Evolutionary conservation across 2,113 vertebrate genomes (phyloP).

Genomic region (Bos taurus): DNA sequence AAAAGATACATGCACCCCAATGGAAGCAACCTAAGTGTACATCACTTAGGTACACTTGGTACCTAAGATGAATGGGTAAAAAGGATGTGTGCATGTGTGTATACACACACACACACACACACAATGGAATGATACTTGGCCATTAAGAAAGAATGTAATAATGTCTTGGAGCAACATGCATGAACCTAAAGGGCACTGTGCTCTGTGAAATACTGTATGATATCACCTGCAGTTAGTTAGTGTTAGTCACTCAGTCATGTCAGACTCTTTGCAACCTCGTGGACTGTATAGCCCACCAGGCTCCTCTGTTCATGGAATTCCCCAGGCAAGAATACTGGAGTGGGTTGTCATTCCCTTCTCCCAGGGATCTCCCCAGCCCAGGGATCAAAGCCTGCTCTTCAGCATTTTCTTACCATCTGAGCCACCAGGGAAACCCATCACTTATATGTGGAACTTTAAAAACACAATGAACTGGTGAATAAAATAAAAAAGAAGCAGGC

Average conservation of each 20-base stretch:
- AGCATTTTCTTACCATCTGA: not conserved
- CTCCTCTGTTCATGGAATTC: not conserved
- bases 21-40: not conserved
- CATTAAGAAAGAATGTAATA: not conserved
- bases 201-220: not conserved
- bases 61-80: not conserved
- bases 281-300: not conserved
- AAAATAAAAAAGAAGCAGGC: not conserved
- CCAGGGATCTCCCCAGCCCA: not conserved
- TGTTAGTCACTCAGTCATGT: not conserved
- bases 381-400: not conserved
- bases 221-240: not conserved
- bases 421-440: not conserved
- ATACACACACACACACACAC: not conserved
- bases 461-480: not conserved
- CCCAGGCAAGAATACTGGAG: not conserved
- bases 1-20: not conserved
- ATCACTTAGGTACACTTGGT: not conserved
- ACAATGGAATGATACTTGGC: not conserved
- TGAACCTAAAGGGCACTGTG: not conserved
- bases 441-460: not conserved
- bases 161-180: not conserved
- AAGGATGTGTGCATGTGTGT: not conserved
- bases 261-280: not conserved
- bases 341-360: not conserved